These are phyloP conservation scores for Gambelia wislizenii DNA, from an alignment of 2,797 vertebrate genomes.

Conservation along the genomic window DNA sequence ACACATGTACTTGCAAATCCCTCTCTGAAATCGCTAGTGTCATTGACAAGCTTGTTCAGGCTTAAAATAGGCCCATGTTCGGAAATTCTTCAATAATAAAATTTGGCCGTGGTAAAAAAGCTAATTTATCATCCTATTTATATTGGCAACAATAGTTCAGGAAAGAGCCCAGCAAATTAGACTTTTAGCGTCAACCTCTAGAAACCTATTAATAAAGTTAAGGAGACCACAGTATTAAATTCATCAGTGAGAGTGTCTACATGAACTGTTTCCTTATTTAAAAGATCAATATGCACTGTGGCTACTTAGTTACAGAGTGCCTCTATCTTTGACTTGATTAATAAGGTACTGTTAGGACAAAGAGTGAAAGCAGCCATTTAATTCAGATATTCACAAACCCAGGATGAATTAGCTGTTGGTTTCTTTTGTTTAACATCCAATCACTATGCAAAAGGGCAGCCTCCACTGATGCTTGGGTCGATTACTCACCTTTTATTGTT, in stretches of 20 bases:
- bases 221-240: constrained; percentile 39
- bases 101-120: constrained; percentile 22
- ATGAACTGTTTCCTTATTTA: constrained; percentile 40
- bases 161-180: constrained; percentile 46
- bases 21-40: background rate
- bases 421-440: background rate
- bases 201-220: constrained; percentile 66
- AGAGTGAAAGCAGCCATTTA: constrained; percentile 23
- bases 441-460: background rate
- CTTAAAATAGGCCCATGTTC: background rate
- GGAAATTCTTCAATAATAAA: constrained; percentile 32
- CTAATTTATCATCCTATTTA: constrained; percentile 31
- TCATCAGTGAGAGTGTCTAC: constrained; percentile 45
- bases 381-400: constrained; percentile 26
- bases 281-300: constrained; percentile 23
- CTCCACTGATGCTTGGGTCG: background rate
- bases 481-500: background rate
- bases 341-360: constrained; percentile 39
- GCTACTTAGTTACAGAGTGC: constrained; percentile 4
- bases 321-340: background rate
- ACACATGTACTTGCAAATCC: background rate
- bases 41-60: background rate
- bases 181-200: constrained; percentile 33
- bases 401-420: constrained; percentile 17
- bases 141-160: constrained; percentile 22